Base-by-base conservation (phyloP, 2,888 invertebrate genomes). In the Drosophila limbata region DNA sequence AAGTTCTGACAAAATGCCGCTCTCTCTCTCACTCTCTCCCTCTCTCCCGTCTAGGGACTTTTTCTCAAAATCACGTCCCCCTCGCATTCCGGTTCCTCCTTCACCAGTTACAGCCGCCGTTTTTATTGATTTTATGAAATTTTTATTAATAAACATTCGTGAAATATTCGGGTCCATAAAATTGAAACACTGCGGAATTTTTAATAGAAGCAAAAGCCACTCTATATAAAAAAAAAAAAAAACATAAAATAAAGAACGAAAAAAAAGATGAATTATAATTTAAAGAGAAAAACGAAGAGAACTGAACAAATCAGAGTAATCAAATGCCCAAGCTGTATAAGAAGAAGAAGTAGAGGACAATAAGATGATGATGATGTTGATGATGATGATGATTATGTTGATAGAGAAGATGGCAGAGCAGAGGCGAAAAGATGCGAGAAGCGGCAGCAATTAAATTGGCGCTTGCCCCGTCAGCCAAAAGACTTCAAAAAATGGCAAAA, bases 401-500 rank as follows among this genome's bases (percentile, higher is more conserved):
- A 25, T n/a, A 21, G 28, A n/a, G 5, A 15, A 28, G 25, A 15
- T 4, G 15, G 25, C 13, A n/a, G 15, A 13, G 3, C 5, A 10
- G 21, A 8, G 25, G 25, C 10, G 25, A 28, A 55, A 45, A 50
- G 56, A 52, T 15, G 44, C 69, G 57, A 57, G 71, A 71, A 68
- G 61, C 69, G 68, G 15, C 68, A 68, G 78, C 84, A 84, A 84
- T 84, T 84, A 84, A 87, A 87, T 80, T 78, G 80, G 73, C 69
- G 84, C 85, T 68, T 57, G 65, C 61, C 73, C 62, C 59, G 61
- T 67, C 80, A 69, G 73, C 86, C 81, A 70, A 77, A 78, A 81
- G 79, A 83, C 83, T 85, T 87, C 81, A 84, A 85, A 85, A 90
- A 90, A 90, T 89, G 85, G 90, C 90, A 90, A 87, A 90, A 91